These are phyloP conservation scores for Strix aluco DNA, from an alignment of 2,113 vertebrate species.

Conservation along the genomic window DNA sequence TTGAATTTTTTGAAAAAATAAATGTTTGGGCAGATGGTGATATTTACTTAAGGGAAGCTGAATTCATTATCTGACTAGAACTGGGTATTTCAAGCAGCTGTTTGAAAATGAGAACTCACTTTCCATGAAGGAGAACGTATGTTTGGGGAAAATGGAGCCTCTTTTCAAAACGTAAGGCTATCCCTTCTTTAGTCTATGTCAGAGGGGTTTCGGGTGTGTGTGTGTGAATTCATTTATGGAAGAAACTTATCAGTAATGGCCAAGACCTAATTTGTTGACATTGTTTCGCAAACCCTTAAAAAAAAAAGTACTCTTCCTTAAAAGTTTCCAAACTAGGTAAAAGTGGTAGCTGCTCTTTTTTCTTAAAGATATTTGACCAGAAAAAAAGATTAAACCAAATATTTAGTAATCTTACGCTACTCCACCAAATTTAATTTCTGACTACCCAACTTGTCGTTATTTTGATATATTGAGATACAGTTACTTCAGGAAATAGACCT, in stretches of 20 bases:
- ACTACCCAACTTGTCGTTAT: neutral
- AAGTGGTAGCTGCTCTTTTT: neutral
- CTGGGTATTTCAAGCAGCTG: slow-evolving; percentile 58
- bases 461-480: neutral
- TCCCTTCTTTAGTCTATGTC: neutral
- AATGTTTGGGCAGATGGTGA: slow-evolving; percentile 57
- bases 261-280: neutral
- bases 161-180: neutral
- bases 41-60: slow-evolving; percentile 56
- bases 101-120: slow-evolving; percentile 29
- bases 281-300: neutral
- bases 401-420: neutral
- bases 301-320: neutral
- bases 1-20: slow-evolving; percentile 12
- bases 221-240: neutral
- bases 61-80: slow-evolving; percentile 57
- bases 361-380: neutral
- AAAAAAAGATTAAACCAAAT: neutral
- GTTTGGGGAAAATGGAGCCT: slow-evolving; percentile 22
- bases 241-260: neutral
- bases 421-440: neutral
- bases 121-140: slow-evolving; percentile 42
- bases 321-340: neutral
- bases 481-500: neutral
- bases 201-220: neutral